Conservation (phyloP, 64 coral and sea anemone species). For the Anthopleura sola region DNA sequence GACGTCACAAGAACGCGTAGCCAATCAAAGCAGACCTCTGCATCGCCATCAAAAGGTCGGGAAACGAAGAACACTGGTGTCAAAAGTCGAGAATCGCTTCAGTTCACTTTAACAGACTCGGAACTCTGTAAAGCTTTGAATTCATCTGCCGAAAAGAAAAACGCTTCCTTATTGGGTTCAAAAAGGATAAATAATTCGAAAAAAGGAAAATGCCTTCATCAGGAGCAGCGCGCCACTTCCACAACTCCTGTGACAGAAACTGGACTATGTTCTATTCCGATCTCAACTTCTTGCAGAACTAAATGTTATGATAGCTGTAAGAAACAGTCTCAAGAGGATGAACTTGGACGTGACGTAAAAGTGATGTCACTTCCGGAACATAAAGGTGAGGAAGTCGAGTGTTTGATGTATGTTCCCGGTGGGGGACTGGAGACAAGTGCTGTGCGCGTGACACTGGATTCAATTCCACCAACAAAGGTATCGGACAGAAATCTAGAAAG, state of each 20-base stretch:
- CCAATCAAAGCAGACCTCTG: not conserved
- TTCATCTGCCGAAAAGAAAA: not conserved
- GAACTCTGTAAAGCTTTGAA: not conserved
- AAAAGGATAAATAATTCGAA: not conserved
- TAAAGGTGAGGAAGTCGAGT: not conserved
- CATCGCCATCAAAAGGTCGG: not conserved
- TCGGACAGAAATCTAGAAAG: not conserved
- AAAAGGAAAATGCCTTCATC: not conserved
- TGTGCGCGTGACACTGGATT: not conserved
- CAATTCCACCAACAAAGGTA: not conserved
- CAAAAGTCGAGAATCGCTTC: not conserved
- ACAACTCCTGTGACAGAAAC: not conserved
- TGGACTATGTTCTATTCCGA: not conserved
- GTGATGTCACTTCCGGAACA: not conserved
- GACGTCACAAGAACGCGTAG: not conserved
- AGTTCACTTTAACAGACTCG: not conserved
- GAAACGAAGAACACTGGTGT: not conserved
- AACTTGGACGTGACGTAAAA: not conserved
- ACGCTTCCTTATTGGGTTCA: not conserved
- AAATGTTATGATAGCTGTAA: not conserved
- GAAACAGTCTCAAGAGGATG: not conserved
- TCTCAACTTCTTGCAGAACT: not conserved
- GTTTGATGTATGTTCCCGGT: not conserved
- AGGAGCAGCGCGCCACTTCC: not conserved
- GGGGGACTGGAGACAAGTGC: not conserved